A percentile compares a stretch with the other conserved stretches of the same genome.
These are phyloP conservation scores for Bruchidius siliquastri DNA, from an alignment of 2,888 invertebrate genomes.

Conservation along the genomic window DNA sequence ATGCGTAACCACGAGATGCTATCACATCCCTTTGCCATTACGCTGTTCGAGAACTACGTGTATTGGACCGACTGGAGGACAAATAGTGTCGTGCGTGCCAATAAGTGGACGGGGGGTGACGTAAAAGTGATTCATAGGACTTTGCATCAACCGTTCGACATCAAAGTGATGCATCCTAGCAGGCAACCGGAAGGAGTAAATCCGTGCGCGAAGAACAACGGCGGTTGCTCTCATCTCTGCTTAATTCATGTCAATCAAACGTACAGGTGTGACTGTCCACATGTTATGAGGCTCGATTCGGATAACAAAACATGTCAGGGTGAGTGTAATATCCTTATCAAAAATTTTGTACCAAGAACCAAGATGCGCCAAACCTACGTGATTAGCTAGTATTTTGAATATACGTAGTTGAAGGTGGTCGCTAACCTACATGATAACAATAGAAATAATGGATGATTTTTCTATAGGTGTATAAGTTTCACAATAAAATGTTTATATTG, in stretches of 20 bases:
- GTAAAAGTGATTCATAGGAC: conserved; percentile 76
- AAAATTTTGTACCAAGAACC: no score
- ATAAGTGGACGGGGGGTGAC: conserved; percentile 81
- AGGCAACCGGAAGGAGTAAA: conserved; percentile 63
- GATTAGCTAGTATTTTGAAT: neutral
- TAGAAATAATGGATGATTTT: no score
- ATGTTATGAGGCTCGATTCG: conserved; percentile 71
- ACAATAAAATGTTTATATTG: no score
- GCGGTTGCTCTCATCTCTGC: conserved; percentile 78
- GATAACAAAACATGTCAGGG: conserved; percentile 65
- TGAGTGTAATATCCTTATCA: conserved; percentile 40
- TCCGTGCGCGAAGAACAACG: conserved; percentile 68
- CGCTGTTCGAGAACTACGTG: conserved; percentile 78
- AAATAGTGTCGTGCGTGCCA: conserved; percentile 79
- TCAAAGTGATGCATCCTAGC: conserved; percentile 76
- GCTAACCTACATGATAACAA: no score
- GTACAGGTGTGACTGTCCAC: conserved; percentile 77
- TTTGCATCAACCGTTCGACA: conserved; percentile 84
- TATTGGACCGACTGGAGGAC: conserved; percentile 95
- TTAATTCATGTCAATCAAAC: conserved; percentile 62
- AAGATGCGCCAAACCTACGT: no score
- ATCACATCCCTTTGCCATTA: conserved; percentile 85
- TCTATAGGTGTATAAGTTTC: no score
- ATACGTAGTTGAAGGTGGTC: no score
- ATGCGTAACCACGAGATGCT: conserved; percentile 67